Conservation (phyloP, 2,113 vertebrate species). For the Cyanoderma ruficeps region DNA sequence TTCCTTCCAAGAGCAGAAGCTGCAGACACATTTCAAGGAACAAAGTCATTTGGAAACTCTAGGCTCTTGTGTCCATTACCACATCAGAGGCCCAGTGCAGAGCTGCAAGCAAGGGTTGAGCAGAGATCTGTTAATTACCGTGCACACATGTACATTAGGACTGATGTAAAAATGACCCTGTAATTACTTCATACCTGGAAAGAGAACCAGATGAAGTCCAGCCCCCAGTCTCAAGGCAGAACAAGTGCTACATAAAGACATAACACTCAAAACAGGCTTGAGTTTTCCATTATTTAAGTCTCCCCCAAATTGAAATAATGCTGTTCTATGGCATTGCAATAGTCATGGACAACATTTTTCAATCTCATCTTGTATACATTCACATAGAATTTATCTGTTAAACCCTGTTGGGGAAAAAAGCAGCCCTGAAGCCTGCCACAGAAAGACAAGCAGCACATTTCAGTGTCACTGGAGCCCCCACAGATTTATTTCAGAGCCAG, state of each 20-base stretch:
- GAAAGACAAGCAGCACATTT: neutral
- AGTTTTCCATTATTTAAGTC: neutral
- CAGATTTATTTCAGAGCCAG: neutral
- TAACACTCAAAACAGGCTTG: neutral
- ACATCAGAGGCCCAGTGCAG: neutral
- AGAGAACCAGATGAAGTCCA: neutral
- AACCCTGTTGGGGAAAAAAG: neutral
- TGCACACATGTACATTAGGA: no score
- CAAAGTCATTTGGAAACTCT: neutral
- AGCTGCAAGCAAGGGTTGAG: neutral
- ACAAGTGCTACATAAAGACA: neutral
- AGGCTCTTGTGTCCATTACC: neutral
- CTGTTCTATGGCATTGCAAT: neutral
- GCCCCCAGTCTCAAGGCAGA: fast-evolving
- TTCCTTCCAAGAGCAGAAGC: constrained; percentile 2
- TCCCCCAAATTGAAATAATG: neutral
- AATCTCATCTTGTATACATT: neutral
- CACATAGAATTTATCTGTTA: neutral
- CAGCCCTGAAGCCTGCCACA: neutral
- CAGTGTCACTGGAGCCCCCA: neutral
- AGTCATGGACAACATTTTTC: fast-evolving
- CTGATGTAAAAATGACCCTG: neutral
- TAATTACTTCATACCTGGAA: neutral
- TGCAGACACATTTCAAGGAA: neutral
- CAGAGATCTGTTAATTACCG: neutral